A percentile compares a stretch with the other conserved stretches of the same genome.
Conservation (phyloP, 2,113 vertebrate species). For the Aphelocoma coerulescens region DNA sequence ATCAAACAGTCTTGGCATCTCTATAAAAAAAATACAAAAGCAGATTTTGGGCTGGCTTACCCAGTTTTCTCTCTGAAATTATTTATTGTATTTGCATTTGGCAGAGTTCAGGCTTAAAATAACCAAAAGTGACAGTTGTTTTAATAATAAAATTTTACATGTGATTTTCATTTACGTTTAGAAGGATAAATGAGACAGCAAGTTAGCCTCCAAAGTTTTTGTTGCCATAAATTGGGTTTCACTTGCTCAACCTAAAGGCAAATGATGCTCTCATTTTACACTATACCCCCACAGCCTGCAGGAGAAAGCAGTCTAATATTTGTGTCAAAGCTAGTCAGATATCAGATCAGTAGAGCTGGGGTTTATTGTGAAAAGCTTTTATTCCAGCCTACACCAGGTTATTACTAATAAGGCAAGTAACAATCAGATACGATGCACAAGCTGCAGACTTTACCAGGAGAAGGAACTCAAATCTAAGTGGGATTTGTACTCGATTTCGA, state of each 20-base stretch:
- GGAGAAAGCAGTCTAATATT: neutral
- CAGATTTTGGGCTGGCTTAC: constrained; percentile 35
- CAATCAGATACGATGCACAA: neutral
- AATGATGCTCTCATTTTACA: neutral
- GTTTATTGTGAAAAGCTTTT: neutral
- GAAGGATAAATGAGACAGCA: constrained; percentile 23
- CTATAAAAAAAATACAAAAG: constrained; percentile 36
- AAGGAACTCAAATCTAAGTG: neutral
- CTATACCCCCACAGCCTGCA: neutral
- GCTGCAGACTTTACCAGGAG: neutral
- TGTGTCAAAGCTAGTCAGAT: neutral
- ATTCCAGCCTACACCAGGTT: neutral
- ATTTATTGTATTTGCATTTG: constrained; percentile 58
- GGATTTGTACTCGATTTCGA: neutral
- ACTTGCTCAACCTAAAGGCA: neutral
- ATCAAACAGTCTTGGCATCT: constrained; percentile 49
- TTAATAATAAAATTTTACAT: constrained; percentile 47
- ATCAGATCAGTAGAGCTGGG: neutral
- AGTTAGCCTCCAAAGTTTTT: neutral
- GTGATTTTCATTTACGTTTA: constrained; percentile 43
- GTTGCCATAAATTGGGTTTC: neutral
- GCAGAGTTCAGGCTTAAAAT: constrained; percentile 43
- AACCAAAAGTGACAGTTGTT: constrained; percentile 42
- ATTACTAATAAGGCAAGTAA: neutral
- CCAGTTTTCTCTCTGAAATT: constrained; percentile 28